Evolutionary conservation across 1,140 invertebrate species (phyloP).

Genomic region (Periplaneta americana): DNA sequence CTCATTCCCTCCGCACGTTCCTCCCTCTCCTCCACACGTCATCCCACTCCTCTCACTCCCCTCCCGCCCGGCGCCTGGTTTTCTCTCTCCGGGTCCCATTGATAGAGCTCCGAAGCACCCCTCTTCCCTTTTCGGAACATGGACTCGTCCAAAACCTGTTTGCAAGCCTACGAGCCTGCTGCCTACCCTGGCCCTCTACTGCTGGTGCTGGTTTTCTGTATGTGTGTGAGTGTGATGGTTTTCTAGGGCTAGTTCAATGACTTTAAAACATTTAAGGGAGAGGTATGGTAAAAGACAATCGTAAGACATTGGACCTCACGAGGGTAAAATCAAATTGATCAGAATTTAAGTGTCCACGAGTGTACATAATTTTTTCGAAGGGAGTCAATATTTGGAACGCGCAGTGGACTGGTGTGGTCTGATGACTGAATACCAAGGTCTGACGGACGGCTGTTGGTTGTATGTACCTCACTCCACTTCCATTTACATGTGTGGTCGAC

Average conservation of each 20-base stretch:
- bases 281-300: background rate
- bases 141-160: conserved; percentile 15
- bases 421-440: background rate
- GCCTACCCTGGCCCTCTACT: background rate
- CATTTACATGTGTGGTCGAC: background rate
- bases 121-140: conserved; percentile 1
- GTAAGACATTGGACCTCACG: background rate
- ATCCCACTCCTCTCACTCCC: background rate
- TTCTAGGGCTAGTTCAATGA: conserved; percentile 14
- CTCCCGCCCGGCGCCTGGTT: background rate
- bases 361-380: background rate
- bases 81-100: background rate
- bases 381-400: background rate
- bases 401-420: background rate
- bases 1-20: background rate
- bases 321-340: background rate
- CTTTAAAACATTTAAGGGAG: conserved; percentile 9
- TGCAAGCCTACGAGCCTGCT: conserved; percentile 2
- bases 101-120: conserved; percentile 5
- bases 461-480: background rate
- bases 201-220: conserved; percentile 3
- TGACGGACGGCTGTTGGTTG: background rate
- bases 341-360: background rate
- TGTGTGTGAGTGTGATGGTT: conserved; percentile 9
- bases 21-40: background rate